phyloP scores from a whole-genome alignment of 1,140 invertebrate genomes.

The Limonius californicus region DNA sequence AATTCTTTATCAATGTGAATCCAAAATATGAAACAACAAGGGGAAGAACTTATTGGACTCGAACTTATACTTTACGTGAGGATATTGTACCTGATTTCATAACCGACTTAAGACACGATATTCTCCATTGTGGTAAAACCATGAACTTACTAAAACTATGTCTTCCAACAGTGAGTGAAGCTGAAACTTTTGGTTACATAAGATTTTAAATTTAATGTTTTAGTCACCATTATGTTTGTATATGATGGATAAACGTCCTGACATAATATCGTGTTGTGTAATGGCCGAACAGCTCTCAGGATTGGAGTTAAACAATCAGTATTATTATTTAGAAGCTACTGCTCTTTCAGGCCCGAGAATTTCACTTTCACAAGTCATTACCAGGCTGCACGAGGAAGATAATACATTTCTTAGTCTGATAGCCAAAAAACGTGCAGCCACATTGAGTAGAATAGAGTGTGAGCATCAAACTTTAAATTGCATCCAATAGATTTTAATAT shows the following conservation, averaged over 20 bases:
- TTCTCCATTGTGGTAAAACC: conserved; percentile 42
- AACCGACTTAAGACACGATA: conserved; percentile 35
- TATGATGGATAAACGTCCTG: conserved; percentile 34
- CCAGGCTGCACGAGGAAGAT: conserved; percentile 24
- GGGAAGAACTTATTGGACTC: conserved; percentile 44
- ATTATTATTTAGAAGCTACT: conserved; percentile 39
- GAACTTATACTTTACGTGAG: conserved; percentile 34
- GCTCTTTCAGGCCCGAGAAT: conserved; percentile 37
- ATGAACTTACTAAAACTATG: conserved; percentile 44
- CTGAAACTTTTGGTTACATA: neutral
- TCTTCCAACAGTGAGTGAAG: conserved; percentile 33
- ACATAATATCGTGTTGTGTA: conserved; percentile 38
- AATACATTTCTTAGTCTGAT: conserved; percentile 31
- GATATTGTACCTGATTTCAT: conserved; percentile 45
- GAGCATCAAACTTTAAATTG: conserved; percentile 17
- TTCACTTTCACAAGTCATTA: conserved; percentile 27
- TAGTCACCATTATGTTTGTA: conserved; percentile 38
- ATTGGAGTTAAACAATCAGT: conserved; percentile 32
- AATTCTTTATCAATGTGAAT: conserved; percentile 43
- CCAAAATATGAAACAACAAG: conserved; percentile 34
- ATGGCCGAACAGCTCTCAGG: conserved; percentile 33
- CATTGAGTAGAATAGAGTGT: conserved; percentile 41
- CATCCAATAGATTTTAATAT: neutral
- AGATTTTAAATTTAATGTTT: conserved; percentile 24
- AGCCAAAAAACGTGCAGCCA: conserved; percentile 35